These are phyloP conservation scores for Pseudococcus longispinus DNA, from an alignment of 2,888 invertebrate species.

Conservation along the genomic window DNA sequence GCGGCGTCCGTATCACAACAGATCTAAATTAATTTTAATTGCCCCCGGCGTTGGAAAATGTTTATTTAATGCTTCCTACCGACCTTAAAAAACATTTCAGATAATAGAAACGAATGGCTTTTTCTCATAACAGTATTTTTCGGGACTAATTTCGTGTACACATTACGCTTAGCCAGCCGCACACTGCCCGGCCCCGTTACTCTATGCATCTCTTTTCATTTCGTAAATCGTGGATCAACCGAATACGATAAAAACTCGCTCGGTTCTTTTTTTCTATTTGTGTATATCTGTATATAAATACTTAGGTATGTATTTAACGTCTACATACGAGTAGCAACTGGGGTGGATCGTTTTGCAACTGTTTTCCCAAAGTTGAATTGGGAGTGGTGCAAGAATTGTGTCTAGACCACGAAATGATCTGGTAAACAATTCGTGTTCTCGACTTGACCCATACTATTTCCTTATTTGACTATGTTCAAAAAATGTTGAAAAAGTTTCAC, in stretches of 20 bases:
- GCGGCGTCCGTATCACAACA: conserved; percentile 51
- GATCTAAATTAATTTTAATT: conserved; percentile 56
- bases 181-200: neutral
- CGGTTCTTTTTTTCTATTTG: neutral
- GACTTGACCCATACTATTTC: too few relatives aligned
- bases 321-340: neutral
- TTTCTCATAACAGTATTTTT: conserved; percentile 53
- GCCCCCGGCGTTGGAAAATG: conserved; percentile 49
- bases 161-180: conserved; percentile 35
- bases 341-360: too few relatives aligned
- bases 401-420: too few relatives aligned
- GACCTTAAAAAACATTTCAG: conserved; percentile 54
- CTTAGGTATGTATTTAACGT: neutral
- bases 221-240: conserved; percentile 32
- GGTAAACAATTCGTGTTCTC: too few relatives aligned
- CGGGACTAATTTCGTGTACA: conserved; percentile 45
- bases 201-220: neutral
- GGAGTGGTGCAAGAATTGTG: too few relatives aligned
- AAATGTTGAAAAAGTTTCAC: too few relatives aligned
- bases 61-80: conserved; percentile 55
- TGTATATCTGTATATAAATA: neutral
- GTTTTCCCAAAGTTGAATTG: too few relatives aligned
- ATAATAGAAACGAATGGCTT: conserved; percentile 55
- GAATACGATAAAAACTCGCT: conserved; percentile 29
- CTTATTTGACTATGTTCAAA: too few relatives aligned